A percentile compares a stretch with the other conserved stretches of the same genome.
Evolutionary conservation across 1,140 invertebrate species (phyloP).

Genomic region (Neuroterus valhalla): DNA sequence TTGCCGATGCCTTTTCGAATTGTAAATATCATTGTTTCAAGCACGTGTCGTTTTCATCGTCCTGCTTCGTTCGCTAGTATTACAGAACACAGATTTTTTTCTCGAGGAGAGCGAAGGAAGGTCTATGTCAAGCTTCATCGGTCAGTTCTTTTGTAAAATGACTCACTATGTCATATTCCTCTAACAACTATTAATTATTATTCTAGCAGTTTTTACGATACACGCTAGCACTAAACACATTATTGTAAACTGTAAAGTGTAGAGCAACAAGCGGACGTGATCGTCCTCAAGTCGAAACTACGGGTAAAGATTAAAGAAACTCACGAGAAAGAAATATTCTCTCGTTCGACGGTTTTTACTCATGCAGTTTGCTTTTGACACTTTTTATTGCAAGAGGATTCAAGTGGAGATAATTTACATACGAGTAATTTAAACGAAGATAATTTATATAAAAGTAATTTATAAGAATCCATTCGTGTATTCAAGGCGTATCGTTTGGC

Average conservation of each 20-base stretch:
- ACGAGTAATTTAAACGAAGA: no score
- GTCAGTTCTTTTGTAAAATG: neutral
- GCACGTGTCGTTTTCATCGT: constrained; percentile 4
- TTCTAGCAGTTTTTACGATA: constrained; percentile 14
- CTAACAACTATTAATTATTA: neutral
- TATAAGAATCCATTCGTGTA: neutral
- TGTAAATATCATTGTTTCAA: constrained; percentile 20
- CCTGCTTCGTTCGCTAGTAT: constrained; percentile 22
- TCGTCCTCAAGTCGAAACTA: constrained; percentile 16
- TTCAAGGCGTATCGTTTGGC: neutral
- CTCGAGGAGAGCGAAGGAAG: neutral
- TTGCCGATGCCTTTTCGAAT: constrained; percentile 10
- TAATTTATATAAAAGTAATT: constrained; percentile 10
- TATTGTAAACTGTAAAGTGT: neutral
- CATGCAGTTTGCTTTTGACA: neutral
- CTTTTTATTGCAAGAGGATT: constrained; percentile 1
- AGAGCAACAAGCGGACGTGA: neutral
- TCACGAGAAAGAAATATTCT: constrained; percentile 13
- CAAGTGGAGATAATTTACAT: neutral
- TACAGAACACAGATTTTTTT: neutral
- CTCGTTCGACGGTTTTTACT: neutral
- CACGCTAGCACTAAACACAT: neutral
- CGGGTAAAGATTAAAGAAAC: constrained; percentile 10
- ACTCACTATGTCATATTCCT: neutral
- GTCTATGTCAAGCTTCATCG: constrained; percentile 11